Percentiles rank a stretch among this genome's conserved stretches.
phyloP scores from a whole-genome alignment of 2,888 invertebrate genomes.

The Polyommatus icarus region DNA sequence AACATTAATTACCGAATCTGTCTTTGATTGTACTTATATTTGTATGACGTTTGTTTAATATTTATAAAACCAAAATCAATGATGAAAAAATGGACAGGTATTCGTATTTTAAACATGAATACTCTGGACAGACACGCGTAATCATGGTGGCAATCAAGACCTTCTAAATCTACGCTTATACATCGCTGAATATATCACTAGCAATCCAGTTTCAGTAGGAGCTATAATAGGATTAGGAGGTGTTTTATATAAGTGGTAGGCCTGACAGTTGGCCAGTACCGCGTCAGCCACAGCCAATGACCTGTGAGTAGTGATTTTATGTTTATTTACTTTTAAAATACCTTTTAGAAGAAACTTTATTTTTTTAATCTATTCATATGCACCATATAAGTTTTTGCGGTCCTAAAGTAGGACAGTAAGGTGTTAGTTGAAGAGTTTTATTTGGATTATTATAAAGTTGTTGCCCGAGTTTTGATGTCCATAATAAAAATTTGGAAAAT shows the following conservation, averaged over 20 bases:
- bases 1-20: too few relatives aligned
- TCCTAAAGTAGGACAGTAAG: not conserved
- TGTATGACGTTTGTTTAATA: too few relatives aligned
- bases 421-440: not conserved
- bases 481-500: not conserved
- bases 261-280: constrained; percentile 40
- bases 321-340: constrained; percentile 7
- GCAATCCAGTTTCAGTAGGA: not conserved
- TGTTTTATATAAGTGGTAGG: constrained; percentile 39
- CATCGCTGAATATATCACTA: constrained; percentile 9
- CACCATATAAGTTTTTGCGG: not conserved
- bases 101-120: too few relatives aligned
- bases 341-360: not conserved
- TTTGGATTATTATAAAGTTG: not conserved
- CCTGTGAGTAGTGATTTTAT: constrained; percentile 38
- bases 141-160: too few relatives aligned
- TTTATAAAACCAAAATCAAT: too few relatives aligned
- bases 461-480: not conserved
- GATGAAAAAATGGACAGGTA: too few relatives aligned
- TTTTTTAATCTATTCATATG: not conserved
- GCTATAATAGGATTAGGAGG: constrained; percentile 39
- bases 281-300: constrained; percentile 44
- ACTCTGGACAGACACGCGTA: too few relatives aligned
- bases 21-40: too few relatives aligned
- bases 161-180: not conserved